Conservation (phyloP, 2,888 invertebrate species). For the Ptilodon capucinus region DNA sequence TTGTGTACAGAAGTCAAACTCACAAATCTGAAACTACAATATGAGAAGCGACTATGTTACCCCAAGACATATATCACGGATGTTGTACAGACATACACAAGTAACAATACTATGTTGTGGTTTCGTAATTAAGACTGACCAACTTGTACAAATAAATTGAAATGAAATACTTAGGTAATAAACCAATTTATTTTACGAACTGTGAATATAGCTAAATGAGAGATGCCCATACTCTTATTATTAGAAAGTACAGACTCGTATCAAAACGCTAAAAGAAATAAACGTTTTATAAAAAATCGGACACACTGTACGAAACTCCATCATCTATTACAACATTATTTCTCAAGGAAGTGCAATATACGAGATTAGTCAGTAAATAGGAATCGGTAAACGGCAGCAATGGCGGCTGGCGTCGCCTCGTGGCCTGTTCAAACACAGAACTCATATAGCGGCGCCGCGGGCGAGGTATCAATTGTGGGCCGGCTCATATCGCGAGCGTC, state of each 20-base stretch:
- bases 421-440: conserved; percentile 21
- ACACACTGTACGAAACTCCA: neutral
- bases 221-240: too few species aligned
- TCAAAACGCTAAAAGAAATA: too few species aligned
- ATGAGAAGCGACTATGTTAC: neutral
- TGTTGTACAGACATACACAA: too few species aligned
- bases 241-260: too few species aligned
- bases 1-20: neutral
- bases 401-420: neutral
- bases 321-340: neutral
- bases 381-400: neutral
- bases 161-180: too few species aligned
- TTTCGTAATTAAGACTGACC: too few species aligned
- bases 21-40: neutral
- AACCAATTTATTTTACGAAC: too few species aligned
- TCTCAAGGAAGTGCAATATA: neutral
- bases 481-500: conserved; percentile 16
- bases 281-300: too few species aligned
- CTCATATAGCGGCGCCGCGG: conserved; percentile 18
- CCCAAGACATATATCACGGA: neutral
- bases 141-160: too few species aligned
- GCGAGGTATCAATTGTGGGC: conserved; percentile 25
- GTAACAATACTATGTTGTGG: too few species aligned
- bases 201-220: too few species aligned
- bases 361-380: neutral